Percentiles rank a stretch among this genome's conserved stretches.
phyloP scores from a whole-genome alignment of 2,797 vertebrate species.

The Acridotheres tristis region DNA sequence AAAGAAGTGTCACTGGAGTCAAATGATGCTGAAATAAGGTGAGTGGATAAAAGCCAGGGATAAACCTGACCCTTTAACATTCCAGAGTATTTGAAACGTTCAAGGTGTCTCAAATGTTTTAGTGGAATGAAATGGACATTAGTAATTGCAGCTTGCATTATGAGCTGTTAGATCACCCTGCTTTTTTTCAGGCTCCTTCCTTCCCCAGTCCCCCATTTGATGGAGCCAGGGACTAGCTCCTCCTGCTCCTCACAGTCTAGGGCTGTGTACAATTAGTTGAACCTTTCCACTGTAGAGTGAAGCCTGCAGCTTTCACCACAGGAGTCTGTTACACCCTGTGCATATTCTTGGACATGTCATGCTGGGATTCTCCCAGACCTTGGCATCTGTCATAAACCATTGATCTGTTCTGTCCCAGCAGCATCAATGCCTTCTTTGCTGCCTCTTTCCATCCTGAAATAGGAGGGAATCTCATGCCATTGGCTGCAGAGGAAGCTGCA shows the following conservation, averaged over 20 bases:
- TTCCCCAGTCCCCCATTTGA: background rate
- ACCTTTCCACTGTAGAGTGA: background rate
- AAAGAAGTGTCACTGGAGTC: background rate
- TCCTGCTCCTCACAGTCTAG: background rate
- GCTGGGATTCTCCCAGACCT: background rate
- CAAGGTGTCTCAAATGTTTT: background rate
- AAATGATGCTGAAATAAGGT: background rate
- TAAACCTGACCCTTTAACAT: background rate
- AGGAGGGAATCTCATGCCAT: background rate
- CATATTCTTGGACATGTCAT: background rate
- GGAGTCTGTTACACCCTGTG: rapidly evolving
- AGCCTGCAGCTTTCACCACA: background rate
- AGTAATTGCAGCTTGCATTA: background rate
- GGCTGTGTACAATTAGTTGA: background rate
- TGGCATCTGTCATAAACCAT: background rate
- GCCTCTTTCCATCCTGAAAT: background rate
- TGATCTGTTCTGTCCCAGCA: background rate
- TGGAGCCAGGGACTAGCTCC: background rate
- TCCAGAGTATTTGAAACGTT: background rate
- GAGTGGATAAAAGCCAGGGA: background rate
- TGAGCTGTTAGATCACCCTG: background rate
- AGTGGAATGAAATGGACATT: background rate
- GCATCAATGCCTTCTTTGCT: background rate
- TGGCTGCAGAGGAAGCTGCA: background rate
- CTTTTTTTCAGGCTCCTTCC: background rate